A percentile compares a stretch with the other conserved stretches of the same genome.
Conservation (phyloP, 2,797 vertebrate genomes). For the Crenuchus spilurus region DNA sequence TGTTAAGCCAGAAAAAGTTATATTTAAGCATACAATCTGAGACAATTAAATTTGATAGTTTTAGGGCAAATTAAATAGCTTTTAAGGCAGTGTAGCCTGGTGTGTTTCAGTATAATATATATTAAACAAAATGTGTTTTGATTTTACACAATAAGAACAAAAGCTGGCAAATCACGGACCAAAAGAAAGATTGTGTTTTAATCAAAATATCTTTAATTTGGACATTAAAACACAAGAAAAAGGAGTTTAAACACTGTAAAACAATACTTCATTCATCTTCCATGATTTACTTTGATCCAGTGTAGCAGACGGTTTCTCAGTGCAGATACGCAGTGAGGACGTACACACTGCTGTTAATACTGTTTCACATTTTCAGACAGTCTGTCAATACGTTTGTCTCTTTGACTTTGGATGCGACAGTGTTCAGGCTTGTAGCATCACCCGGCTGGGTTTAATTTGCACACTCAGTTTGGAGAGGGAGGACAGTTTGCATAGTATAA, state of each 20-base stretch:
- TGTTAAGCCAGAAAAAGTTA: no score
- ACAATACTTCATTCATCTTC: neutral
- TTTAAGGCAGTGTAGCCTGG: no score
- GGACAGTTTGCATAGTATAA: constrained; percentile 45
- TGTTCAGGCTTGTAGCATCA: neutral
- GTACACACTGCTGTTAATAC: neutral
- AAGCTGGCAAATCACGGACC: neutral
- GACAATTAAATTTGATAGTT: no score
- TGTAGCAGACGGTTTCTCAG: constrained; percentile 11
- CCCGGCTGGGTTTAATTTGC: neutral
- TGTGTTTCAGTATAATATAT: no score
- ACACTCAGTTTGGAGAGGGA: constrained; percentile 2
- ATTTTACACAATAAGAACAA: no score
- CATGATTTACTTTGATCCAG: constrained; percentile 6
- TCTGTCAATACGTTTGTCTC: neutral
- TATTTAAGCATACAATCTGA: no score
- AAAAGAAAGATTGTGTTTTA: constrained; percentile 12
- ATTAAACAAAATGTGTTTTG: no score
- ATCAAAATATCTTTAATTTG: constrained; percentile 33
- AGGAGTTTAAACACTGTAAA: neutral
- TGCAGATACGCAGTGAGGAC: constrained; percentile 10
- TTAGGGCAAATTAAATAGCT: no score
- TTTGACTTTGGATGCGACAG: neutral
- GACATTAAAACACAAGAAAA: constrained; percentile 32
- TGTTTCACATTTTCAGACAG: neutral